A percentile compares a stretch with the other conserved stretches of the same genome.
Evolutionary conservation across 2,113 vertebrate species (phyloP).

Genomic region (Coryphaenoides rupestris): DNA sequence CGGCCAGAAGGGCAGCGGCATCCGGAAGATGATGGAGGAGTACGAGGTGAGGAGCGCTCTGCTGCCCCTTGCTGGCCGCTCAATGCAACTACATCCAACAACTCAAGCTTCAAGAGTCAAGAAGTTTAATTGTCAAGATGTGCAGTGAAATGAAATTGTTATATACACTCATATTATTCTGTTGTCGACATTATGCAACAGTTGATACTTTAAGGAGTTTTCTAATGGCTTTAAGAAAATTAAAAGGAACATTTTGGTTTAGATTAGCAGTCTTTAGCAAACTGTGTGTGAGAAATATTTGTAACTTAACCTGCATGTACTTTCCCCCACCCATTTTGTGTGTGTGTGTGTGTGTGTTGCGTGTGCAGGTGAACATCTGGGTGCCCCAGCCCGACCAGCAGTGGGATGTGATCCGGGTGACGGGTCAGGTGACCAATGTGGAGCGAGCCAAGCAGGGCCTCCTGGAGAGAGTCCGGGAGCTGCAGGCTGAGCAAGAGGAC

Average conservation of each 20-base stretch:
- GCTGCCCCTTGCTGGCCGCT: slow-evolving; percentile 13
- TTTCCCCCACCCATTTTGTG: neutral
- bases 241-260: too few relatives aligned
- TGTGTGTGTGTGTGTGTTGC: neutral
- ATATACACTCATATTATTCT: too few relatives aligned
- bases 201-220: too few relatives aligned
- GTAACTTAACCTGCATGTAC: too few relatives aligned
- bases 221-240: too few relatives aligned
- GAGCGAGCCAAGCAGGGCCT: slow-evolving; percentile 73
- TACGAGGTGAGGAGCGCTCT: slow-evolving; percentile 67
- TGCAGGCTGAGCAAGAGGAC: slow-evolving; percentile 79
- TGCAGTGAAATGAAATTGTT: too few relatives aligned
- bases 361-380: slow-evolving; percentile 76
- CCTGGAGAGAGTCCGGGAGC: slow-evolving; percentile 70
- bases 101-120: too few relatives aligned
- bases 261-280: too few relatives aligned
- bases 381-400: slow-evolving; percentile 75
- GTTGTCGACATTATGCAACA: too few relatives aligned
- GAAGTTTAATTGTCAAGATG: too few relatives aligned
- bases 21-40: slow-evolving; percentile 85
- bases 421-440: slow-evolving; percentile 71
- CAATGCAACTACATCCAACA: too few relatives aligned
- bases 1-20: slow-evolving; percentile 79
- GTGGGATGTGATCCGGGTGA: slow-evolving; percentile 76
- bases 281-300: neutral